Evolutionary conservation across 2,113 vertebrate genomes (phyloP), one percentile per base, ranked within the genome.

Genomic region (Eretmochelys imbricata): DNA sequence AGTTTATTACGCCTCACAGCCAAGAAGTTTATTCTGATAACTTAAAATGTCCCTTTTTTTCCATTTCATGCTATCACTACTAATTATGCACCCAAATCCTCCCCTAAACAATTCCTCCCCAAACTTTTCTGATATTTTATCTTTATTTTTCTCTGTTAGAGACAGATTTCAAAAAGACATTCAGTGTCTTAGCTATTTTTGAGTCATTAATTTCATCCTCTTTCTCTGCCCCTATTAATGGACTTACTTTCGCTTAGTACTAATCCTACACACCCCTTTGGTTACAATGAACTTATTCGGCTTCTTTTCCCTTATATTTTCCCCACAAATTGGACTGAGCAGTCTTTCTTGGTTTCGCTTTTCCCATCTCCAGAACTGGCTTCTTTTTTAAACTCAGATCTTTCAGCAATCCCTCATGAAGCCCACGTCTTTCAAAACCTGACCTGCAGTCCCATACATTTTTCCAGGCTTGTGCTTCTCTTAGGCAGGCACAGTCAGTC

Each of bases 251-350:
- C 87, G 84, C 48, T 6, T 87, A 19, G 20, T 24, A 22, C 20
- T 76, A 9, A 29, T 81, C 49, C 59, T 88, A 22, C 10, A 48
- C 8, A 38, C 82, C 27, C 54, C 78, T 76, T 46, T 76, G n/a
- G 22, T 22, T 4, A 35, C 31, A 69, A 22, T 25, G 24, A 25
- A 72, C 0, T 0, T 5, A 35, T 12, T 20, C 65, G 24, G 53
- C 57, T 11, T 25, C 42, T 6, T 22, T 25, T 3, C 3, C 38
- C 14, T 87, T 10, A 7, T 76, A 51, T 87, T 19, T 42, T 54
- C 54, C 35, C 13, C 24, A 10, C n/a, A 82, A 82, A 51, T 4
- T 38, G 0, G 0, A 93, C 16, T 27, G 78, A 24, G 72, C 42
- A 19, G 3, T 17, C 86, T 87, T 89, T n/a, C 48, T 57, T 20